Evolutionary conservation across 2,888 invertebrate species (phyloP), one percentile per base, ranked within the genome.

Genomic region (Archaeoteleia sp.): DNA sequence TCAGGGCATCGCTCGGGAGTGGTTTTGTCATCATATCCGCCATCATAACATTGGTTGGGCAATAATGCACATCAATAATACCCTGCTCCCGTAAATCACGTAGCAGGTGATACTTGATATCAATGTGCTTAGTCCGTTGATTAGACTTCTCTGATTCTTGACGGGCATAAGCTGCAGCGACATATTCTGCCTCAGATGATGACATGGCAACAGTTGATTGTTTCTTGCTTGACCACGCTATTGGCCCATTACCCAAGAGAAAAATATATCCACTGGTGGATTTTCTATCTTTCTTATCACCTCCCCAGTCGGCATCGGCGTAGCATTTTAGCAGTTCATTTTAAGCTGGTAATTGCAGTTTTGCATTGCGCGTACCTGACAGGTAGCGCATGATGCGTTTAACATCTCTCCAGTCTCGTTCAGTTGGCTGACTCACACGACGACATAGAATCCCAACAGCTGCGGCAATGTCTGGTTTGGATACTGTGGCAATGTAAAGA

Each of bases 291-390:
- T 29, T 7, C 27, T 58, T 70, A 61, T 79, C 79, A 7, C 78
- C 80, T 71, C 81, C 82, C 71, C 76, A 81, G 48, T 82, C 82
- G 10, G 83, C 73, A 67, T 82, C 82, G 3, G 78, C 80, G 51
- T 71, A 74, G 71, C 72, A 61, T 1, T 2, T 42, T 8, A 60
- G 30, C 1, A n/a, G 13, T 4, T 7, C 7, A n/a, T n/a, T 10
- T 8, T 2, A 10, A 1, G 57, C 23, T 1, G 40, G n/a, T 1
- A 57, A 32, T 9, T 7, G 8, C 3, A 43, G 9, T 1, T 8
- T 10, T 10, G 8, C 27, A 14, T 60, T 9, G 7, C n/a, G 6
- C 0, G 69, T 63, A 0, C 30, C 48, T 20, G 29, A 35, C 1
- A 35, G 17, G 7, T 71, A 73, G 0, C 69, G 43, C 17, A 70